phyloP scores from a whole-genome alignment of 2,888 invertebrate genomes.

The Toxonevra muliebris region DNA sequence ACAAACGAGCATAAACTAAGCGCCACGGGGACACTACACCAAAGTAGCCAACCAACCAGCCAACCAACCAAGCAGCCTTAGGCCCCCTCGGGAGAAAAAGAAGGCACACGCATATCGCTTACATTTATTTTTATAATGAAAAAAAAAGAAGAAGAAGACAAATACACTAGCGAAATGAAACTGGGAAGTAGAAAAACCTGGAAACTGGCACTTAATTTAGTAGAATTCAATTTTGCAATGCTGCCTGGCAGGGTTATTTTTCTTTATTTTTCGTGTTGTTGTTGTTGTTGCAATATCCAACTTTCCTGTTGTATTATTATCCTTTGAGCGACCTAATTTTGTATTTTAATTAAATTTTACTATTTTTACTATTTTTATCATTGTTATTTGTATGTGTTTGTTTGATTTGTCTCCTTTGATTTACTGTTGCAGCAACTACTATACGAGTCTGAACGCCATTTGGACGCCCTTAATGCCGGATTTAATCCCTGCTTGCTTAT shows the following conservation, averaged over 20 bases:
- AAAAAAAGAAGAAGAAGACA: background rate
- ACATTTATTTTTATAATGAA: background rate
- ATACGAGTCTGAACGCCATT: background rate
- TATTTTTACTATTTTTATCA: constrained; percentile 45
- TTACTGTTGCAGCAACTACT: background rate
- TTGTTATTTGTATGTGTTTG: background rate
- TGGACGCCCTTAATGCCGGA: background rate
- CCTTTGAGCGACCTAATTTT: constrained; percentile 52
- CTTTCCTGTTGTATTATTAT: constrained; percentile 37
- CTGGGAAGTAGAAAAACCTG: background rate
- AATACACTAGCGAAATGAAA: background rate
- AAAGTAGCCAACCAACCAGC: constrained; percentile 1
- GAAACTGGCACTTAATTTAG: background rate
- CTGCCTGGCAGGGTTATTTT: too few relatives aligned
- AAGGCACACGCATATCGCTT: background rate
- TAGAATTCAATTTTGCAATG: background rate
- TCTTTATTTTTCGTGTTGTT: background rate
- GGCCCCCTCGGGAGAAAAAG: too few relatives aligned
- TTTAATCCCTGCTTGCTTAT: constrained; percentile 13
- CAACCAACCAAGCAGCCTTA: constrained; percentile 1
- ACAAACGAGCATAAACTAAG: background rate
- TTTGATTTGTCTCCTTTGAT: background rate
- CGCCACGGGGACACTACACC: too few relatives aligned
- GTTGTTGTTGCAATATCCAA: background rate
- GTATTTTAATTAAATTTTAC: constrained; percentile 55